Evolutionary conservation across 2,113 vertebrate species (phyloP).

Genomic region (Arenaria interpres): DNA sequence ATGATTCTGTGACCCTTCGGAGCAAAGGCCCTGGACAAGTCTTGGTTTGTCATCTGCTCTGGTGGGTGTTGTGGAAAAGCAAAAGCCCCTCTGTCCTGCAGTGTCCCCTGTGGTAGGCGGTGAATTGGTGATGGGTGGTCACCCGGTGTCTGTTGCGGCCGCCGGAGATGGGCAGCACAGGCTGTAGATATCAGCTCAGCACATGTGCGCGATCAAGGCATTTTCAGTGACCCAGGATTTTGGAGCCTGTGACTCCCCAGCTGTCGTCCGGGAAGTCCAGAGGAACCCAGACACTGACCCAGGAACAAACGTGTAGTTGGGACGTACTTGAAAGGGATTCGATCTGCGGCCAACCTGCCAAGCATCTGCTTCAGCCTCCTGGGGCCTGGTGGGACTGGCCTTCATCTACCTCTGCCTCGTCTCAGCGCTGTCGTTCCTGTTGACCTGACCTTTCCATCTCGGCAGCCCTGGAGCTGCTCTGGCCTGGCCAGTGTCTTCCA

Average conservation of each 20-base stretch:
- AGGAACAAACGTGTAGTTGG: not conserved
- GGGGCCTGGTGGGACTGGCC: rapidly evolving
- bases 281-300: not conserved
- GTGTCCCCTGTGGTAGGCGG: rapidly evolving
- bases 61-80: not conserved
- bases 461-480: not conserved
- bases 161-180: rapidly evolving
- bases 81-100: rapidly evolving
- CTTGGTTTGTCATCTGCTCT: not conserved
- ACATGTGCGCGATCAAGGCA: rapidly evolving
- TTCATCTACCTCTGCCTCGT: not conserved
- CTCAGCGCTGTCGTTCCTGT: not conserved
- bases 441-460: not conserved
- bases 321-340: not conserved
- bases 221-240: rapidly evolving
- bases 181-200: not conserved
- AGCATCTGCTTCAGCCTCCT: not conserved
- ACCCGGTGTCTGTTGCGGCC: not conserved
- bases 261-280: rapidly evolving
- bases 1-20: not conserved
- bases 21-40: not conserved
- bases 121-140: not conserved
- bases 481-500: not conserved
- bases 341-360: not conserved
- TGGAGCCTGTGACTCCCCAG: not conserved